Percentiles rank a stretch among this genome's conserved stretches.
Evolutionary conservation across 2,113 vertebrate species (phyloP).

Genomic region (Otolemur garnettii): DNA sequence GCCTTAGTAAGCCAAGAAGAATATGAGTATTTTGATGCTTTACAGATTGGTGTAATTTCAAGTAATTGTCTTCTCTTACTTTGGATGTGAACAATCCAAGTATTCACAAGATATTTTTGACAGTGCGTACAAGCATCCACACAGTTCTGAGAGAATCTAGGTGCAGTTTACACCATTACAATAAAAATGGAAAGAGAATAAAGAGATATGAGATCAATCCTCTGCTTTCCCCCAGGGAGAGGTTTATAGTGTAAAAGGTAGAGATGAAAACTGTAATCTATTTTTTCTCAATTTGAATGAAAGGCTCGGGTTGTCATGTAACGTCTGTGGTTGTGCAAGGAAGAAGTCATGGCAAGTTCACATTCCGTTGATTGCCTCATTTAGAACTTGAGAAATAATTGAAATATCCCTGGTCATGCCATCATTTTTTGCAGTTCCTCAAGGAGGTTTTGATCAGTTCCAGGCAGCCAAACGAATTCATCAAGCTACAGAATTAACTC

Average conservation of each 20-base stretch:
- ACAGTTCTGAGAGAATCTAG: not conserved
- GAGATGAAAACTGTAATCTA: conserved; percentile 11
- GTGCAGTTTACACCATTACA: conserved; percentile 23
- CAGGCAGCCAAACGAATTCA: not conserved
- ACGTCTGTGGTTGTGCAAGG: not conserved
- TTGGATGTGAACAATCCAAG: not conserved
- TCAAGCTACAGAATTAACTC: not conserved
- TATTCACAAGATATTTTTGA: conserved; percentile 18
- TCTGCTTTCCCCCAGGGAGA: not conserved
- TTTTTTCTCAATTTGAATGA: conserved; percentile 29
- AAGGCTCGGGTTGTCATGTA: not conserved
- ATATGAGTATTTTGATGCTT: not conserved
- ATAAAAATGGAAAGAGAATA: conserved; percentile 58
- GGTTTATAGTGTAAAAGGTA: conserved; percentile 3
- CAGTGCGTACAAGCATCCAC: not conserved
- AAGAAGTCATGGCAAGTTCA: conserved; percentile 29
- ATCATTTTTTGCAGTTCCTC: not conserved
- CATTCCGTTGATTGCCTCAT: not conserved
- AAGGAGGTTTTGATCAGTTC: not conserved
- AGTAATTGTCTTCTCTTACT: not conserved
- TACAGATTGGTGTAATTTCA: conserved; percentile 38
- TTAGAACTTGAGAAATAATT: conserved; percentile 40
- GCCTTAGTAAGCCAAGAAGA: not conserved
- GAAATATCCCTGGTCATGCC: not conserved
- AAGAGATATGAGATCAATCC: conserved; percentile 50